Evolutionary conservation across 2,888 invertebrate genomes (phyloP), one percentile per base, ranked within the genome.

Genomic region (Heteromurus nitidus): DNA sequence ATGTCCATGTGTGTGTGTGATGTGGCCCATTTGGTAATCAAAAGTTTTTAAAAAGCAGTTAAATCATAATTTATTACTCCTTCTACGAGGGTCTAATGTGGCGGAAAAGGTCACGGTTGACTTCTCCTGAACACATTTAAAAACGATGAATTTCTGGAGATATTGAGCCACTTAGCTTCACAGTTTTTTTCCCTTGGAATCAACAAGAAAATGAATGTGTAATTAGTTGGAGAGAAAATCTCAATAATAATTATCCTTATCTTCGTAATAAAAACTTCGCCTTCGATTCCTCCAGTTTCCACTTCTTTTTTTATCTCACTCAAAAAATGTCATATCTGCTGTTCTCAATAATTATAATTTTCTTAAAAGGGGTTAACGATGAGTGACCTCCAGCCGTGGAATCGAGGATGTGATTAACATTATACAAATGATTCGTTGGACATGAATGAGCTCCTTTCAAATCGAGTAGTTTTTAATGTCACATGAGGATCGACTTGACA

Each of bases 41-140:
- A 26, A 13, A 50, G 65, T 58, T 67, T 76, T 76, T 76, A 76
- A 76, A 69, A 9, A 69, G 77, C 77, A 69, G 69, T 77, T 77
- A 77, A 77, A 77, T 44, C n/a, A n/a, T 58, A 58, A 44, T 75
- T 67, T 62, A 68, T 77, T 69, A 69, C 68, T 22, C 26, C 22
- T 65, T 65, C 28, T 68, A 67, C 47, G 68, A 76, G 72, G 67
- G 82, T 75, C 84, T 84, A 84, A 84, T 82, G 84, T 84, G 84
- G 80, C 84, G 76, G 84, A 82, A 84, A 80, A 82, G 82, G 84
- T 84, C 84, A 84, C 73, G 84, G 84, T 82, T 84, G 84, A 82
- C 76, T 82, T 80, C 82, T 64, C 72, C 58, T 80, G 81, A 67
- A 73, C 84, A 84, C 84, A 70, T 75, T 74, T 74, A 65, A 55